Evolutionary conservation across 2,797 vertebrate genomes (phyloP).

Genomic region (Tadarida brasiliensis): DNA sequence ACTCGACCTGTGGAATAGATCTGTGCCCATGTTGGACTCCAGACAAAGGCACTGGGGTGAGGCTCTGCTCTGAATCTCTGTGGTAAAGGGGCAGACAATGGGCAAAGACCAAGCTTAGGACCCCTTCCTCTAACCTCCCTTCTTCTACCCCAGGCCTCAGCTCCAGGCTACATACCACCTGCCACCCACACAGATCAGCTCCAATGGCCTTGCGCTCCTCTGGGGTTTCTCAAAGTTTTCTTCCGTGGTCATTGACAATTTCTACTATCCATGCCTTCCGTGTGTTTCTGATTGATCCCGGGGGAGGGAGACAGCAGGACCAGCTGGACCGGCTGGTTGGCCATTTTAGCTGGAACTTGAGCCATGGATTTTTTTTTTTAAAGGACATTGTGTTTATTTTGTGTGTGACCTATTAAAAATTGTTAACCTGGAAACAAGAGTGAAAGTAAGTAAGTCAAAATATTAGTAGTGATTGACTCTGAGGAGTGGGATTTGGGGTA

Average conservation of each 20-base stretch:
- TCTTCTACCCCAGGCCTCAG: background rate
- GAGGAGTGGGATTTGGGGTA: background rate
- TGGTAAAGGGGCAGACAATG: background rate
- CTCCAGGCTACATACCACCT: background rate
- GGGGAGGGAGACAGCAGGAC: background rate
- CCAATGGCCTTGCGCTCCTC: background rate
- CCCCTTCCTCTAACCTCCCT: background rate
- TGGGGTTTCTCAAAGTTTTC: background rate
- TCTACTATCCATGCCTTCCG: background rate
- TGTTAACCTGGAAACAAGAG: background rate
- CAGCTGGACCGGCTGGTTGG: background rate
- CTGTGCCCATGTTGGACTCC: background rate
- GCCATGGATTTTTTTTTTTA: background rate
- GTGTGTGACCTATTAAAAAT: background rate
- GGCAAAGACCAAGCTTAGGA: background rate
- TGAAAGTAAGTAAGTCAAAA: background rate
- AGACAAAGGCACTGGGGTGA: background rate
- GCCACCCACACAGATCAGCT: background rate
- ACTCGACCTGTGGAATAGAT: background rate
- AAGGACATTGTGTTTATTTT: background rate
- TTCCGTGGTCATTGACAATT: background rate
- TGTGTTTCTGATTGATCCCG: background rate
- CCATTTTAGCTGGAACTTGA: background rate
- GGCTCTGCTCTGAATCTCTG: background rate
- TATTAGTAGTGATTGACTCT: background rate